Evolutionary conservation across 2,113 vertebrate genomes (phyloP).

Genomic region (Saccopteryx leptura): DNA sequence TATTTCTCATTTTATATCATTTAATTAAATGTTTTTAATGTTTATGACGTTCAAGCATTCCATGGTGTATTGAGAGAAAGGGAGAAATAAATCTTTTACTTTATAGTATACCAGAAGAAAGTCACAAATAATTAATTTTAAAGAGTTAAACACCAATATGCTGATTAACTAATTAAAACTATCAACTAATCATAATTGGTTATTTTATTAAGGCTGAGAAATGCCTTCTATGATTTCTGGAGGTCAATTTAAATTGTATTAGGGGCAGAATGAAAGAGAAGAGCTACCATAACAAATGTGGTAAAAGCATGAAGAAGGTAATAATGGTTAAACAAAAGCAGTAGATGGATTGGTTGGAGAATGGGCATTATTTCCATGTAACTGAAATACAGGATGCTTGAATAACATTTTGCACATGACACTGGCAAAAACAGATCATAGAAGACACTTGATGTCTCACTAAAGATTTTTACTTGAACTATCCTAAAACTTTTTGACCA

Average conservation of each 20-base stretch:
- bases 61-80: background rate
- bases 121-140: background rate
- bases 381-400: background rate
- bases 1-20: background rate
- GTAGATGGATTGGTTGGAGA: background rate
- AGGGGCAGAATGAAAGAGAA: background rate
- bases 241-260: background rate
- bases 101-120: background rate
- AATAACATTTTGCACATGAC: background rate
- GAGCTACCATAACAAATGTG: background rate
- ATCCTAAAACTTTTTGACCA: background rate
- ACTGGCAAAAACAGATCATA: background rate
- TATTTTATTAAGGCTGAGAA: background rate
- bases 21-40: background rate
- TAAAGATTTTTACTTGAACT: background rate
- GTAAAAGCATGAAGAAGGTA: background rate
- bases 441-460: background rate
- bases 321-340: background rate
- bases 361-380: background rate
- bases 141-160: background rate
- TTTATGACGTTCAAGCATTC: background rate
- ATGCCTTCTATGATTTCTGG: background rate
- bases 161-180: background rate
- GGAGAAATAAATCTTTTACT: background rate
- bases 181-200: background rate